Evolutionary conservation across 2,888 invertebrate genomes (phyloP), one percentile per base, ranked within the genome.

Genomic region (Hydropsyche betteni): DNA sequence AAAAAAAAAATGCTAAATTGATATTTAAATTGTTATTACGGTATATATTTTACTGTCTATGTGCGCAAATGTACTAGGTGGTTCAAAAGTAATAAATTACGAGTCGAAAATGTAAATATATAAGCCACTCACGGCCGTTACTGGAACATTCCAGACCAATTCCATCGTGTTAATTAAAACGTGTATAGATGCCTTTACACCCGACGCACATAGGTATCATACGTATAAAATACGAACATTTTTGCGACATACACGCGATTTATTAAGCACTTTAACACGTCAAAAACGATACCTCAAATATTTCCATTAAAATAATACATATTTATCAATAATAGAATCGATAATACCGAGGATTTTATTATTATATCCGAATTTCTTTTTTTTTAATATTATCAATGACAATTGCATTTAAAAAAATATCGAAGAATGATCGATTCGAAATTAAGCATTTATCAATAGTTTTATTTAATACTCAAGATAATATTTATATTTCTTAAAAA

Each of bases 161-260:
- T 79, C 64, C 77, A 77, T 73, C 70, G 77, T 76, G 76, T 76
- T 79, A 79, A 79, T 79, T 79, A 79, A 79, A 79, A 78, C 72
- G 72, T 72, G 72, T 72, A 70, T 70, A 58, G 72, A 33, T 58
- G 72, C 72, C 53, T 70, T 70, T 70, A 52, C 53, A 70, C 24
- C 72, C 69, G 69, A 10, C 44, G 10, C 4, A 50, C 14, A 44
- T 6, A 16, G 6, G 69, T n/a, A 24, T 10, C 14, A 24, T 50
- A 24, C 44, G 38, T 51, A 16, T 64, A 36, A 24, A 58, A 58
- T 16, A 58, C 58, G 4, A 10, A 44, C 44, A 44, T 44, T 44
- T 44, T 44, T 44, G 44, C 44, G 44, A 16, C 16, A 58, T 16
- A 16, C 58, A 8, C 8, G 24, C 58, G 24, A 58, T 16, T 14